Evolutionary conservation across 2,888 invertebrate species (phyloP).

Genomic region (Elegia similella): DNA sequence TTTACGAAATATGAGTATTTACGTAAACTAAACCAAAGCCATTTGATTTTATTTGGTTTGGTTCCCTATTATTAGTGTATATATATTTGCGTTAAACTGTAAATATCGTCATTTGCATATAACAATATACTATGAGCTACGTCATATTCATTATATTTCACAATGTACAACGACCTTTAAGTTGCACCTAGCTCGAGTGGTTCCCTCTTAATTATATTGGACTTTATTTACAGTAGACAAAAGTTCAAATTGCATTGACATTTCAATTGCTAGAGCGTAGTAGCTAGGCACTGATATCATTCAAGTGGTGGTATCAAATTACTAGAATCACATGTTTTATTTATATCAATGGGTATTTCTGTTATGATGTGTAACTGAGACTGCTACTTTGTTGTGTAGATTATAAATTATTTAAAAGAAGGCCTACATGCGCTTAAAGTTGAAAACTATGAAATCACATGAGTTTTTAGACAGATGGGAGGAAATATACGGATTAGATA

Average conservation of each 20-base stretch:
- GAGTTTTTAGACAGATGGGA: too few relatives aligned
- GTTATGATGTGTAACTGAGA: neutral
- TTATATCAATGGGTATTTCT: slow-evolving; percentile 3
- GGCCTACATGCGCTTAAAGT: too few relatives aligned
- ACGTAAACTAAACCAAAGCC: neutral
- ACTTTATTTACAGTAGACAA: neutral
- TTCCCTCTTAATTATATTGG: neutral
- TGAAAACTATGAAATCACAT: too few relatives aligned
- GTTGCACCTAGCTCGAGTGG: neutral
- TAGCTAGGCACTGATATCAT: neutral
- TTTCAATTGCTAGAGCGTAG: neutral
- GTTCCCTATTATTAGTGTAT: neutral
- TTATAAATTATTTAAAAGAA: too few relatives aligned
- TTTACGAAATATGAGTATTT: neutral
- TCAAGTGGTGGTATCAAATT: neutral
- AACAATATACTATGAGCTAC: neutral
- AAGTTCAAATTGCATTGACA: neutral
- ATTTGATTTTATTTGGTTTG: neutral
- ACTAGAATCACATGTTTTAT: slow-evolving; percentile 12
- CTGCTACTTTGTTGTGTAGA: neutral
- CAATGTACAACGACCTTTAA: neutral
- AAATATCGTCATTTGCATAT: neutral
- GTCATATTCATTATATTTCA: neutral
- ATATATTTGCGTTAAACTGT: neutral
- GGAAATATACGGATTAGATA: too few relatives aligned